Base-by-base conservation (phyloP, 2,113 vertebrate genomes). In the Antechinus stuartii region DNA sequence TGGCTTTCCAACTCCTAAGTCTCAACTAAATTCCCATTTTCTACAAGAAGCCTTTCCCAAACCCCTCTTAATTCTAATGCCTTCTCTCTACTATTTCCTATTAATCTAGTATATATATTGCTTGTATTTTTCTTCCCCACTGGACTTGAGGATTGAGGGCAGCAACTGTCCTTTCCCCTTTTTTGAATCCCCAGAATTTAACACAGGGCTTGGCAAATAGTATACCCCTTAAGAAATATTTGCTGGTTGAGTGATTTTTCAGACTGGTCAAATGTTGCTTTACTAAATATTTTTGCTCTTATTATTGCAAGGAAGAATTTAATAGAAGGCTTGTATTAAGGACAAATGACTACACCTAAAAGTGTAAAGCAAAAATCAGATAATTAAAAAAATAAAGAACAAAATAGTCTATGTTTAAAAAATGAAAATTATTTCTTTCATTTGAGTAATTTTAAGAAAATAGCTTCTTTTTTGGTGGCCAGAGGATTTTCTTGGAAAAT, bases 401-500 rank as follows among this genome's bases (percentile, higher is more conserved):
- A 22, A 52, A 52, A 19, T 42, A 23, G n/a, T 6, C 19, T 42
- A 16, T 42, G n/a, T 42, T 84, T 84, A n/a, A 42, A 76, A 84
- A 84, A 22, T 23, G 7, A 84, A 84, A 84, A 19, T 22, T 42
- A 84, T 22, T 84, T 84, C 35, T 42, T 42, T 84, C 68, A 42
- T 84, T 42, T 23, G n/a, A 35, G 5, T 84, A 84, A 23, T n/a
- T 42, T n/a, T 84, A 23, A 0, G 68, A 84, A 35, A 84, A 84
- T 84, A n/a, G 61, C 3, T 19, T 16, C 16, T 22, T 27, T 55
- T 84, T 84, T 42, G 68, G n/a, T 22, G 68, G 35, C 35, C 68
- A 42, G 50, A 49, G 90, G 56, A 96, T 92, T 19, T 76, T 90
- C 14, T 89, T 10, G 89, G 89, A 16, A 22, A 93, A 91, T 90